These are phyloP conservation scores for Typhlomys cinereus DNA, from an alignment of 2,113 vertebrate genomes.

Conservation along the genomic window DNA sequence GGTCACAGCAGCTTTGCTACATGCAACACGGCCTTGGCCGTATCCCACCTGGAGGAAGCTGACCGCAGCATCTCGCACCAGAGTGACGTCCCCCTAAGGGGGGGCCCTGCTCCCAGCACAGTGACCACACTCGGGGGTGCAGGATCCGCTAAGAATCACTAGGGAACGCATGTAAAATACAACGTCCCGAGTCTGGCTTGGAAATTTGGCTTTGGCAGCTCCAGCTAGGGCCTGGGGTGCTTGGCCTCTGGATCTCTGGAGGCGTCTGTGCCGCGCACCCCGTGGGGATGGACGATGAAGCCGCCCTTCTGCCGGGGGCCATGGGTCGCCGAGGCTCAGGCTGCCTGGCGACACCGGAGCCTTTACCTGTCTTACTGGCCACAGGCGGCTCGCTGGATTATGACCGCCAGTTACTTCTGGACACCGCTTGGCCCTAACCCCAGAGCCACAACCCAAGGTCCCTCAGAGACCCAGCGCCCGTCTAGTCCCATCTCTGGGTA, in stretches of 20 bases:
- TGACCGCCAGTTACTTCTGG: not conserved
- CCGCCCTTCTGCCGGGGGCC: not conserved
- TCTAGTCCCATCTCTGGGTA: not conserved
- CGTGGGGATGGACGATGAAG: not conserved
- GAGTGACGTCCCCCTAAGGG: no score
- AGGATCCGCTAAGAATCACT: not conserved
- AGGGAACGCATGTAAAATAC: not conserved
- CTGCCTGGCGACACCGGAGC: not conserved
- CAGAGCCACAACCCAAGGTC: no score
- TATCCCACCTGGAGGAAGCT: no score
- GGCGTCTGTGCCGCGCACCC: no score
- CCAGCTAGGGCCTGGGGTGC: not conserved
- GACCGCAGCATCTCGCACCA: not conserved
- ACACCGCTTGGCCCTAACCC: rapidly evolving
- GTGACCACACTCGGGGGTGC: not conserved
- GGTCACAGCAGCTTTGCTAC: not conserved
- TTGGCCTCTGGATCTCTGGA: no score
- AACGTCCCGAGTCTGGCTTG: rapidly evolving
- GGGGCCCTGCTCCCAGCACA: not conserved
- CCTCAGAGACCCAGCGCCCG: rapidly evolving
- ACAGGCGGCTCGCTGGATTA: not conserved
- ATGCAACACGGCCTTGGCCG: not conserved
- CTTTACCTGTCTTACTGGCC: not conserved
- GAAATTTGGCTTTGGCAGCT: not conserved
- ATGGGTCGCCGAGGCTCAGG: no score